Evolutionary conservation across 2,113 vertebrate species (phyloP).

Genomic region (Laterallus jamaicensis): DNA sequence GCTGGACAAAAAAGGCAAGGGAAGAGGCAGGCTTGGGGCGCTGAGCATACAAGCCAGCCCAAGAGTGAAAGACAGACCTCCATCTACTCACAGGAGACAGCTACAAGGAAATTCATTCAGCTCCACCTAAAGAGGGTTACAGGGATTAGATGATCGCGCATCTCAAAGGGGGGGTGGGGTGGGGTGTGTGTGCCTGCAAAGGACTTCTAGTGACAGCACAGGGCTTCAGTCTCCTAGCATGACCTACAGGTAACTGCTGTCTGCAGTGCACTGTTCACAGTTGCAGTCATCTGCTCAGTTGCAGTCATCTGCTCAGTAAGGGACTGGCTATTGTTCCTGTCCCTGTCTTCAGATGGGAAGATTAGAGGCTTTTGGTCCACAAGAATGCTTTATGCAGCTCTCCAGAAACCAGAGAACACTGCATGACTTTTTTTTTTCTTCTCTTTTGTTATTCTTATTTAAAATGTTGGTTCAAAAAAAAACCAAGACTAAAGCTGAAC

Average conservation of each 20-base stretch:
- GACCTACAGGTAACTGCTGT: slow-evolving; percentile 3
- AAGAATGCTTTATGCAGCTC: background rate
- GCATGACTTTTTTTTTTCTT: too few species aligned
- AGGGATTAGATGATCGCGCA: background rate
- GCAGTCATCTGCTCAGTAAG: background rate
- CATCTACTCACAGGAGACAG: background rate
- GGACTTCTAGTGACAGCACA: background rate
- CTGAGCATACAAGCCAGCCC: background rate
- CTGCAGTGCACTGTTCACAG: background rate
- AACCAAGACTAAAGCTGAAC: background rate
- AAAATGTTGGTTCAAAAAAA: background rate
- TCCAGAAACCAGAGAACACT: background rate
- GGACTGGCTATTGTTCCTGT: background rate
- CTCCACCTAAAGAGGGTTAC: slow-evolving; percentile 11
- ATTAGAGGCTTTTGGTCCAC: background rate
- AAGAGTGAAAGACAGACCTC: background rate
- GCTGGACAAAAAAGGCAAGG: background rate
- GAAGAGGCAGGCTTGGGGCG: background rate
- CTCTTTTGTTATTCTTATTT: background rate
- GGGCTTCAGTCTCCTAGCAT: background rate
- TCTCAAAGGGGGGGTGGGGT: background rate
- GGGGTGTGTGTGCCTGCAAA: background rate
- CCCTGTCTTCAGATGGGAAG: background rate
- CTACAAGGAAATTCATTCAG: background rate
- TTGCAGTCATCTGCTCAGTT: background rate